phyloP scores from a whole-genome alignment of 2,113 vertebrate genomes.

The Anarrhichthys ocellatus region DNA sequence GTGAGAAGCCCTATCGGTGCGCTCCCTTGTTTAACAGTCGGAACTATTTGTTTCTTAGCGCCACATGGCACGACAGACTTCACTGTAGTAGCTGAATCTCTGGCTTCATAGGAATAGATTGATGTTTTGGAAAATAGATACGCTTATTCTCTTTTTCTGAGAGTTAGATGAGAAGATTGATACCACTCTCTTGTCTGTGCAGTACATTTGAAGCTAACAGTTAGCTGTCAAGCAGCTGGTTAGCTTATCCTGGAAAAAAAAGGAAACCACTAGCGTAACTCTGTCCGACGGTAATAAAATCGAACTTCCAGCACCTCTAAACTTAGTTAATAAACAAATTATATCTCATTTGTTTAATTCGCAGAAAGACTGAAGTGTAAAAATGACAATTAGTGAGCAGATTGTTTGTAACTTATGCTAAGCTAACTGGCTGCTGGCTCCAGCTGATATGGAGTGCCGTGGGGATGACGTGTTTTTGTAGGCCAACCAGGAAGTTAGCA shows the following conservation, averaged over 20 bases:
- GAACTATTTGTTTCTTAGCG: not conserved
- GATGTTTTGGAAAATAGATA: not conserved
- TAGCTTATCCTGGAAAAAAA: not conserved
- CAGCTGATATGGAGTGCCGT: too few relatives aligned
- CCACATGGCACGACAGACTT: conserved; percentile 1
- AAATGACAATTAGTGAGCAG: not conserved
- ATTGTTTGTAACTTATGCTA: too few relatives aligned
- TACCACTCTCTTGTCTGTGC: not conserved
- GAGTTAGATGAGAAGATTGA: not conserved
- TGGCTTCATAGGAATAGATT: not conserved
- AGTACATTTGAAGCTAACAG: too few relatives aligned
- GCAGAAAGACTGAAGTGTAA: not conserved
- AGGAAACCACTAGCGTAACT: not conserved
- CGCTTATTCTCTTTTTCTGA: not conserved
- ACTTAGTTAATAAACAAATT: too few relatives aligned
- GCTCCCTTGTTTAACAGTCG: conserved; percentile 60
- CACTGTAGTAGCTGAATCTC: not conserved
- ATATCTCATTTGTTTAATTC: not conserved
- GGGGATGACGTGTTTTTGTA: too few relatives aligned
- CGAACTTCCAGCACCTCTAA: too few relatives aligned
- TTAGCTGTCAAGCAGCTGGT: not conserved
- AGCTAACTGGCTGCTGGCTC: too few relatives aligned
- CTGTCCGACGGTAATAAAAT: not conserved
- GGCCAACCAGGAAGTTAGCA: too few relatives aligned
- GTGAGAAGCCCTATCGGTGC: conserved; percentile 64